phyloP scores from a whole-genome alignment of 2,113 vertebrate genomes.

The Talpa occidentalis region DNA sequence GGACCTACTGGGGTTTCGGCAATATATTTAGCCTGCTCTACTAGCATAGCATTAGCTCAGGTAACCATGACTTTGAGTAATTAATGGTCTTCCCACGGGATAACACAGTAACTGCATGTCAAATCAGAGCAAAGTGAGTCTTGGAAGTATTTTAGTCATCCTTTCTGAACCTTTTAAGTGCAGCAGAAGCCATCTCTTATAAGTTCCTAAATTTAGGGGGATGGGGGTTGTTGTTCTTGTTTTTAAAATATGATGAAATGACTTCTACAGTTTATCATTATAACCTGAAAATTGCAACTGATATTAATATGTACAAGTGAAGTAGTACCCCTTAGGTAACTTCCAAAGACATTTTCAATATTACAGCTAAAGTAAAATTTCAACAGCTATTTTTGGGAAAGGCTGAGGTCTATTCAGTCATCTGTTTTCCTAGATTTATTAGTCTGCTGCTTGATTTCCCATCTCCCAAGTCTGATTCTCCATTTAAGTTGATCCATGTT shows the following conservation, averaged over 20 bases:
- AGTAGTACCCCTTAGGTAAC: neutral
- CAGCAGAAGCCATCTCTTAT: neutral
- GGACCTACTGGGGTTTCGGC: neutral
- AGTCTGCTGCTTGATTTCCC: slow-evolving; percentile 8
- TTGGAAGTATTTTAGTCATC: neutral
- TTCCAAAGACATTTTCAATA: neutral
- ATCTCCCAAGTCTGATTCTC: no score
- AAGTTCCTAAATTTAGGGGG: neutral
- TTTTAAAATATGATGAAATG: slow-evolving; percentile 6
- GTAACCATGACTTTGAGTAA: neutral
- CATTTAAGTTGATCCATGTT: neutral
- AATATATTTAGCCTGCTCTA: neutral
- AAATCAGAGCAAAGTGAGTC: neutral
- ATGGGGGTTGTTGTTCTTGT: neutral
- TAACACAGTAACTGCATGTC: neutral
- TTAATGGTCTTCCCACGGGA: neutral
- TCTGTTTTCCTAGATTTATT: slow-evolving; percentile 46
- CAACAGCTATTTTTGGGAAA: slow-evolving; percentile 13
- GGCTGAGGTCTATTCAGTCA: neutral
- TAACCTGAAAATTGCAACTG: neutral
- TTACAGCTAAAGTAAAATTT: slow-evolving; percentile 11
- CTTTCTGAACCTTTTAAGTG: neutral
- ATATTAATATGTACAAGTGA: neutral
- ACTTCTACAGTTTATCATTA: neutral
- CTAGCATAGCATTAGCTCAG: neutral